phyloP scores from a whole-genome alignment of 2,797 vertebrate species.

The Etheostoma perlongum region DNA sequence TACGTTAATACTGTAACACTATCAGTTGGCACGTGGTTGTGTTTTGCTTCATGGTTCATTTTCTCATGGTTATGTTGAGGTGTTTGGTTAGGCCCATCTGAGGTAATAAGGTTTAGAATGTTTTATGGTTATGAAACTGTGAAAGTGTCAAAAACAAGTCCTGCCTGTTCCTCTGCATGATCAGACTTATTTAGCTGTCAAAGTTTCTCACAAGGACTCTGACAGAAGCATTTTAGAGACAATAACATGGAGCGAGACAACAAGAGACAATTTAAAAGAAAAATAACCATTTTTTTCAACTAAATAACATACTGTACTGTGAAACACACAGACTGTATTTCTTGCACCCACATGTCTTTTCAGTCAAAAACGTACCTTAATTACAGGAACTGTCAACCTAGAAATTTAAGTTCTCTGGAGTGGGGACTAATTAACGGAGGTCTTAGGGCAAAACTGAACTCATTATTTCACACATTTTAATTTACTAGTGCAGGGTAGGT shows the following conservation, averaged over 20 bases:
- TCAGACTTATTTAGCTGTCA: not conserved
- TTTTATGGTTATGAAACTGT: not conserved
- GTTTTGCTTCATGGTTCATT: conserved; percentile 7
- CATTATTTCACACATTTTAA: not conserved
- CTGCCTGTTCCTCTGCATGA: conserved; percentile 36
- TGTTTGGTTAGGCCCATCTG: not conserved
- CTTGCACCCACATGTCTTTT: not conserved
- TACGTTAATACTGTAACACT: conserved; percentile 2
- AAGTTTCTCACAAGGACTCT: not conserved
- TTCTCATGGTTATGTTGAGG: not conserved
- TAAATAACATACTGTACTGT: no score
- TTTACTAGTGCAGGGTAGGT: no score
- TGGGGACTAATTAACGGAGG: conserved; percentile 8
- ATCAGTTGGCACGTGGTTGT: not conserved
- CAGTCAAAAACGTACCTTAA: not conserved
- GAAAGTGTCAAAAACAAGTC: conserved; percentile 40
- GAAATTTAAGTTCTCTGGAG: not conserved
- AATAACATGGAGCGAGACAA: rapidly evolving
- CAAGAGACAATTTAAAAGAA: no score
- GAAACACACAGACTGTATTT: not conserved
- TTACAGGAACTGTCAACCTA: not conserved
- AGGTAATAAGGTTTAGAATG: not conserved
- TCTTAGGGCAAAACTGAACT: not conserved
- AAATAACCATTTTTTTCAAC: no score
- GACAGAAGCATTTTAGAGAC: not conserved